Evolutionary conservation across 2,888 invertebrate genomes (phyloP), one percentile per base, ranked within the genome.

Genomic region (Trichogramma dendrolimi): DNA sequence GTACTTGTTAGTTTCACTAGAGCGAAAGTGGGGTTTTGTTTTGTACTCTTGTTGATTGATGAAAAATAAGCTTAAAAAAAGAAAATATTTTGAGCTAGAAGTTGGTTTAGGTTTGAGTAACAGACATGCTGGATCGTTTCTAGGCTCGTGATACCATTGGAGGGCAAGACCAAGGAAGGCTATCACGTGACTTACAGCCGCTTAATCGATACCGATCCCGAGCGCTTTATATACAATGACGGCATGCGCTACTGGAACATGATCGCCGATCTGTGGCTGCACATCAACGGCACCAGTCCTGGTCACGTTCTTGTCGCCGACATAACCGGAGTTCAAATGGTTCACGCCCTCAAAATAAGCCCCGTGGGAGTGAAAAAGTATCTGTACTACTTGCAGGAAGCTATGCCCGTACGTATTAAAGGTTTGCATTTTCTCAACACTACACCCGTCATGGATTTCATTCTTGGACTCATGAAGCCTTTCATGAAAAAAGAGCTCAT

Each of bases 391-490:
- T 73, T 90, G 43, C 89, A 88, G 85, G 88, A 89, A 75, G 87
- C 84, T 4, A 83, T 87, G 80, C 83, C 90, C 0, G 80, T 88
- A 7, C 83, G 87, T 44, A 75, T 90, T 4, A 85, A 86, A 70
- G 86, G 83, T 1, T 80, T 90, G 4, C 88, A 90, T 73, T 87
- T 89, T 65, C 74, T 88, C 55, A 89, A 87, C 72, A 85, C 86
- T 0, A 85, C 87, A 0, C 79, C 83, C 4, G 86, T 88, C 68
- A 85, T 90, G 81, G 90, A 90, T 71, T 85, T 85, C 70, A 72
- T 90, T 53, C 72, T 90, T 80, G 83, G 85, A 62, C 71, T 90
- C 59, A 80, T 88, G 76, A 85, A 81, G 70, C 90, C 90, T 0
- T 89, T 90, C 71, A 83, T 90, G 82, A 88, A 86, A 71, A 88